Evolutionary conservation across 92 coral and sea anemone genomes (phyloP).

Genomic region (Diadumene lineata): DNA sequence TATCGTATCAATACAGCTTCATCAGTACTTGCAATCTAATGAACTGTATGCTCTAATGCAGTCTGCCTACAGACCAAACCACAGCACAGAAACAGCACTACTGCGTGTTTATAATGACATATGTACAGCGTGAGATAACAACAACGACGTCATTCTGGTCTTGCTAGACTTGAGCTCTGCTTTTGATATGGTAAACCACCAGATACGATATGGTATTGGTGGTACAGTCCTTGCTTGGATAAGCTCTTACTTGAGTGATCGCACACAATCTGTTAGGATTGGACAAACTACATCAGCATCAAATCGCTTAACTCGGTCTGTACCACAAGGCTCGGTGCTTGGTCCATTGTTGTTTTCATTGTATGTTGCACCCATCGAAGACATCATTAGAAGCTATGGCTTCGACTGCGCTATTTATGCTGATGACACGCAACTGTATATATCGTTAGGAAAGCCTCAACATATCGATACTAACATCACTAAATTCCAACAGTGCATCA

Average conservation of each 20-base stretch:
- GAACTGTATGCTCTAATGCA: constrained; percentile 30
- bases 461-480: background rate
- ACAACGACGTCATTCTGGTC: constrained; percentile 41
- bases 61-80: constrained; percentile 41
- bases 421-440: constrained; percentile 33
- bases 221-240: constrained; percentile 33
- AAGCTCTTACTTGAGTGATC: constrained; percentile 24
- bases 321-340: constrained; percentile 30
- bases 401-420: constrained; percentile 20
- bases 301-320: background rate
- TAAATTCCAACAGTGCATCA: constrained; percentile 17
- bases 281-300: constrained; percentile 3
- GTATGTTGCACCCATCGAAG: constrained; percentile 32
- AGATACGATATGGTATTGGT: constrained; percentile 26
- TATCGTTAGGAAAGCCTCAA: constrained; percentile 6
- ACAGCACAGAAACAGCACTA: constrained; percentile 37
- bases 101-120: constrained; percentile 35
- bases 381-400: constrained; percentile 8
- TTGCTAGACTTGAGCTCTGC: constrained; percentile 33
- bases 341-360: constrained; percentile 34
- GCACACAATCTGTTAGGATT: constrained; percentile 10
- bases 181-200: constrained; percentile 45
- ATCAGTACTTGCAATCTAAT: constrained; percentile 12
- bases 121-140: constrained; percentile 19
- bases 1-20: constrained; percentile 7